Percentiles rank a stretch among this genome's conserved stretches.
These are phyloP conservation scores for Actenoides hombroni DNA, from an alignment of 2,113 vertebrate genomes.

Conservation along the genomic window DNA sequence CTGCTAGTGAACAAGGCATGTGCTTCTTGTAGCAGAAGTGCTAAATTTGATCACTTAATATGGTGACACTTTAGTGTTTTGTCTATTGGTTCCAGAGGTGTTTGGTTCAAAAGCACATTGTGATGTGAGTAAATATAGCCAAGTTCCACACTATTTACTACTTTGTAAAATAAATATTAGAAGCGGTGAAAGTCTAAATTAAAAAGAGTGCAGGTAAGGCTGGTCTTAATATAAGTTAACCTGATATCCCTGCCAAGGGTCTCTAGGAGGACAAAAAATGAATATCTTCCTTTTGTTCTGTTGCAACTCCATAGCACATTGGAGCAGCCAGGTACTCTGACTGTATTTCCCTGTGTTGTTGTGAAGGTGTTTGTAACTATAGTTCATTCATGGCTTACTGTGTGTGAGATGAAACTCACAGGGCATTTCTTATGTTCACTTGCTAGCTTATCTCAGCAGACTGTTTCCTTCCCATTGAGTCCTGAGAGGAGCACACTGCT, in stretches of 20 bases:
- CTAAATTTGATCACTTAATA: background rate
- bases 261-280: background rate
- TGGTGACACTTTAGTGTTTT: background rate
- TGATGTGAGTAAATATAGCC: background rate
- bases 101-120: background rate
- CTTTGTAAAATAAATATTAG: background rate
- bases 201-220: background rate
- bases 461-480: background rate
- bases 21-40: background rate
- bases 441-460: background rate
- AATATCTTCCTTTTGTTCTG: background rate
- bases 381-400: background rate
- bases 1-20: background rate
- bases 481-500: background rate
- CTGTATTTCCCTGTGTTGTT: background rate
- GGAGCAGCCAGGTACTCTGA: background rate
- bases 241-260: background rate
- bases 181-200: background rate
- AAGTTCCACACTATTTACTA: background rate
- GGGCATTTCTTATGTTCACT: background rate
- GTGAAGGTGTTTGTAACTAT: background rate
- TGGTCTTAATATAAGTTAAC: background rate
- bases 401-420: background rate
- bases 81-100: background rate
- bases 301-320: background rate